A percentile compares a stretch with the other conserved stretches of the same genome.
These are phyloP conservation scores for Burhinus bistriatus DNA, from an alignment of 2,113 vertebrate species.

Conservation along the genomic window DNA sequence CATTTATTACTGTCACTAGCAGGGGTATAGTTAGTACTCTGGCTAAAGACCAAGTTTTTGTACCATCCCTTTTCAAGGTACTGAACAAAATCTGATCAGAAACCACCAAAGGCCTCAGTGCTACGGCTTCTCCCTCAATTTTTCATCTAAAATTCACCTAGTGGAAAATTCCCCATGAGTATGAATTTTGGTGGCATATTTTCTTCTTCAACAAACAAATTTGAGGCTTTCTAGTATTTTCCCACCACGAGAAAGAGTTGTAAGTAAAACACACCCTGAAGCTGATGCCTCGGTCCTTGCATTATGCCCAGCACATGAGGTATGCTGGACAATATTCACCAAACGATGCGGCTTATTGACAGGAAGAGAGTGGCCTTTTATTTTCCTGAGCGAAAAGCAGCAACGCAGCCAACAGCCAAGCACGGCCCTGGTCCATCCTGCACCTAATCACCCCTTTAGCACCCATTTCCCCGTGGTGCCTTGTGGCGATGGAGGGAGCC, in stretches of 20 bases:
- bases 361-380: not conserved
- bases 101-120: not conserved
- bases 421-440: not conserved
- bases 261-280: not conserved
- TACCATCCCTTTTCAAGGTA: not conserved
- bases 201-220: not conserved
- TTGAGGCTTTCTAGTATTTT: not conserved
- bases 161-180: not conserved
- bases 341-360: rapidly evolving
- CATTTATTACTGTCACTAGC: not conserved
- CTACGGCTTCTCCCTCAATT: not conserved
- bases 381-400: not conserved
- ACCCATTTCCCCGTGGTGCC: rapidly evolving
- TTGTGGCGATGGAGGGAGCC: not conserved
- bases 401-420: not conserved
- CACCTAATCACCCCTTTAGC: not conserved
- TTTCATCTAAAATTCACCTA: not conserved
- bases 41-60: not conserved
- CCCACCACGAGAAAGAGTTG: not conserved
- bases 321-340: not conserved
- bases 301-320: not conserved
- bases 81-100: not conserved
- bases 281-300: not conserved
- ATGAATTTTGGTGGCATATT: not conserved
- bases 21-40: not conserved